Conservation (phyloP, 2,888 invertebrate genomes). For the Nymphalis polychloros region DNA sequence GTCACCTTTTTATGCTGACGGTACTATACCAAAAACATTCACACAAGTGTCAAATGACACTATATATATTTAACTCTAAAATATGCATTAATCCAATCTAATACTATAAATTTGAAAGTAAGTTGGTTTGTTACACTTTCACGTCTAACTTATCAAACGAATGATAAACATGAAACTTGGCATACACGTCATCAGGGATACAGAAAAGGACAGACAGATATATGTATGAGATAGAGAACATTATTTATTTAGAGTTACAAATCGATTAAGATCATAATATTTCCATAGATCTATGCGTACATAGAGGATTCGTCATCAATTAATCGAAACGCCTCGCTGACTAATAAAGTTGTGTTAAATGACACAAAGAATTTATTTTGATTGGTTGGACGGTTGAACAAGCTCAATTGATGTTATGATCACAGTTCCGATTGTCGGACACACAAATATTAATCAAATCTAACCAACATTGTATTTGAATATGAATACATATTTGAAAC, state of each 20-base stretch:
- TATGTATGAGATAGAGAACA: background rate
- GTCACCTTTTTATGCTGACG: too few species aligned
- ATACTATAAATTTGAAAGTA: too few species aligned
- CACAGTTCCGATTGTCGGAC: constrained; percentile 40
- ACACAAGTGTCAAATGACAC: too few species aligned
- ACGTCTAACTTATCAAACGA: too few species aligned
- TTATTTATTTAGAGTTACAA: background rate
- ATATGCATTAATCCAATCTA: too few species aligned
- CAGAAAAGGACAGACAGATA: too few species aligned
- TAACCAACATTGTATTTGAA: background rate
- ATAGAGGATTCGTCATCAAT: constrained; percentile 51
- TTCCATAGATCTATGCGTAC: constrained; percentile 2
- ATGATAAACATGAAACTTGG: too few species aligned
- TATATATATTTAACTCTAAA: too few species aligned
- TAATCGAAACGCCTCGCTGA: constrained; percentile 57
- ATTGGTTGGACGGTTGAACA: constrained; percentile 55
- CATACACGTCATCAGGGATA: too few species aligned
- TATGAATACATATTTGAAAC: background rate
- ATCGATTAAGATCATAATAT: background rate
- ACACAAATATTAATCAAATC: background rate
- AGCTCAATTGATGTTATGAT: constrained; percentile 63
- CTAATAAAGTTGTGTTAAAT: constrained; percentile 52
- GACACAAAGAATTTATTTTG: constrained; percentile 58
- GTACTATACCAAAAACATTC: too few species aligned
- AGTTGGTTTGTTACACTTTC: too few species aligned